Evolutionary conservation across 2,888 invertebrate genomes (phyloP).

Genomic region (Lycia hirtaria): DNA sequence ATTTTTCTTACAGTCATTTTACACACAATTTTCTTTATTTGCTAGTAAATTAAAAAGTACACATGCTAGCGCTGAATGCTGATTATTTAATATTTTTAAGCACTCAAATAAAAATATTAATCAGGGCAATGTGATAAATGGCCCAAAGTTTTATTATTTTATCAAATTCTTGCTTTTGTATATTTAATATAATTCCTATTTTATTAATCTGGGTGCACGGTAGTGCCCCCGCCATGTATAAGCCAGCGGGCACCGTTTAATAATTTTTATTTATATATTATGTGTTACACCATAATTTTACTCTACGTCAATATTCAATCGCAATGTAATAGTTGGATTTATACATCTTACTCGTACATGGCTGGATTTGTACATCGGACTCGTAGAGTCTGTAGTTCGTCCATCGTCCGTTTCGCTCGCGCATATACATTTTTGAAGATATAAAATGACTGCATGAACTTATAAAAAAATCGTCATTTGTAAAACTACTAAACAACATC

Average conservation of each 20-base stretch:
- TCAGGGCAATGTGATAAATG: constrained; percentile 5
- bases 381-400: too few species aligned
- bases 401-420: too few species aligned
- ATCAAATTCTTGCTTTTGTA: neutral
- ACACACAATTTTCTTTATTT: neutral
- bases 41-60: neutral
- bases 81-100: neutral
- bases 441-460: too few species aligned
- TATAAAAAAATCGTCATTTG: too few species aligned
- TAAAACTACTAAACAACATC: too few species aligned
- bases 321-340: neutral
- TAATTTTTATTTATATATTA: constrained; percentile 4
- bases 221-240: too few species aligned
- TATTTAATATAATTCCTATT: too few species aligned
- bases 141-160: neutral
- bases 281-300: constrained; percentile 2
- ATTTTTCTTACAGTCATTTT: neutral
- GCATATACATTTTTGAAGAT: too few species aligned
- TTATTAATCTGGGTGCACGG: too few species aligned
- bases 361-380: too few species aligned
- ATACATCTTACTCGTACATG: neutral
- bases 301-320: neutral
- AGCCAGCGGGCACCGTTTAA: too few species aligned
- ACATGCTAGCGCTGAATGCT: neutral
- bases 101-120: neutral